Evolutionary conservation across 2,113 vertebrate species (phyloP).

Genomic region (Felis catus): DNA sequence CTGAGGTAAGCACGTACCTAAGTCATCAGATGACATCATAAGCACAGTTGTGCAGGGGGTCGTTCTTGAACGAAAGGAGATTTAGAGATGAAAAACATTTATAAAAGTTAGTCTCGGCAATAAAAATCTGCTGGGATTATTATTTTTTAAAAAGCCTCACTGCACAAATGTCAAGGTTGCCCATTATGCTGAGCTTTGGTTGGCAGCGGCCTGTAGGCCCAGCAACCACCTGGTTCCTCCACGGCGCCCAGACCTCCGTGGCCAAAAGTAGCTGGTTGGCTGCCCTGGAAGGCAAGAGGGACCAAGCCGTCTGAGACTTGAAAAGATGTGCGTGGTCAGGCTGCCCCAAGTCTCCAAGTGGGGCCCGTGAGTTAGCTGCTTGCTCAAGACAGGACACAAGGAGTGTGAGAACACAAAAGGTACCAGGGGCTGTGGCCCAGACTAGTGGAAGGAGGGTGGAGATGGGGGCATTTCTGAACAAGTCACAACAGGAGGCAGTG

Average conservation of each 20-base stretch:
- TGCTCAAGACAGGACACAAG: not conserved
- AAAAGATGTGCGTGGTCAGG: not conserved
- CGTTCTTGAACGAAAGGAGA: conserved; percentile 16
- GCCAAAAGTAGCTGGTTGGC: not conserved
- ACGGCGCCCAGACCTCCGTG: not conserved
- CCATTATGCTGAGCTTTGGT: not conserved
- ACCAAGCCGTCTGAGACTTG: not conserved
- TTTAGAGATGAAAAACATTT: conserved; percentile 47
- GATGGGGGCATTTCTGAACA: not conserved
- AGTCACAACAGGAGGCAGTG: not conserved
- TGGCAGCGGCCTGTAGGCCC: not conserved
- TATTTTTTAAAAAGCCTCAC: not conserved
- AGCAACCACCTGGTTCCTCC: not conserved
- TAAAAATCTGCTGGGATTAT: conserved; percentile 4
- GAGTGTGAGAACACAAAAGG: not conserved
- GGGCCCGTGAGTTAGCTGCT: not conserved
- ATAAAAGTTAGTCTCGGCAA: not conserved
- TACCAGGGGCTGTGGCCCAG: not conserved
- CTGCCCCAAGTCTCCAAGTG: not conserved
- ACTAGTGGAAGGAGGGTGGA: not conserved
- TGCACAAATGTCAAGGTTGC: not conserved
- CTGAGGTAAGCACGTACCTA: not conserved
- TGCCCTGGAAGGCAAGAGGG: not conserved
- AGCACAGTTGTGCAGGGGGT: not conserved
- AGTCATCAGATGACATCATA: not conserved